Conservation (phyloP, 2,888 invertebrate genomes). For the Sinodicranocentrus sp. region DNA sequence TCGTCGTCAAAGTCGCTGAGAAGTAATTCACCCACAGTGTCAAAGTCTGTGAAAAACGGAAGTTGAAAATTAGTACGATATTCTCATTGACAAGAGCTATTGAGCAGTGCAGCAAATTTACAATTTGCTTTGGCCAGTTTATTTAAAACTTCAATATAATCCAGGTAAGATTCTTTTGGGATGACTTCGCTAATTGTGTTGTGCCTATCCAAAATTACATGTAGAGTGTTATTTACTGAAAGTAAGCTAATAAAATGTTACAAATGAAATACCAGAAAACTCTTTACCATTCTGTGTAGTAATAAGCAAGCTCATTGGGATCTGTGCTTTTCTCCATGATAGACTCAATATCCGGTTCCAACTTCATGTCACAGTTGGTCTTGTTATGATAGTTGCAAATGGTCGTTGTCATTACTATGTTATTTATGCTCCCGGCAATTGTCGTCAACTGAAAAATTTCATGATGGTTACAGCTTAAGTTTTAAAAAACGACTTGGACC, state of each 20-base stretch:
- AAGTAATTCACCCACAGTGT: slow-evolving; percentile 68
- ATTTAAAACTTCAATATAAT: slow-evolving; percentile 57
- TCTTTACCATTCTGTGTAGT: slow-evolving; percentile 77
- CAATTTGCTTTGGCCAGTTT: slow-evolving; percentile 62
- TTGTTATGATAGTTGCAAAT: slow-evolving; percentile 49
- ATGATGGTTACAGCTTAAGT: no score
- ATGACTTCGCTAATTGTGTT: slow-evolving; percentile 61
- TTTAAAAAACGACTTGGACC: no score
- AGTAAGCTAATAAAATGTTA: no score
- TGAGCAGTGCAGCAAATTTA: no score
- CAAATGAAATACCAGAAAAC: no score
- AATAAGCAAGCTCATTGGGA: slow-evolving; percentile 76
- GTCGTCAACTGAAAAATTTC: no score
- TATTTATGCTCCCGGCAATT: no score
- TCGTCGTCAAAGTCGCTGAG: slow-evolving; percentile 64
- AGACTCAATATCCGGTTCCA: slow-evolving; percentile 72
- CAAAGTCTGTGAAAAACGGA: no score
- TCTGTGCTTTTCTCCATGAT: slow-evolving; percentile 70
- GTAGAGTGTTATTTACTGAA: no score
- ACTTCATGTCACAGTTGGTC: slow-evolving; percentile 50
- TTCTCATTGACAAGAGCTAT: no score
- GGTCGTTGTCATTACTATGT: not conserved
- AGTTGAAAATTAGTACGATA: no score
- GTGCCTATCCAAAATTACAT: no score
- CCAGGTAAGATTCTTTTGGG: slow-evolving; percentile 9